phyloP scores from a whole-genome alignment of 2,888 invertebrate genomes.

The Carcina quercana region DNA sequence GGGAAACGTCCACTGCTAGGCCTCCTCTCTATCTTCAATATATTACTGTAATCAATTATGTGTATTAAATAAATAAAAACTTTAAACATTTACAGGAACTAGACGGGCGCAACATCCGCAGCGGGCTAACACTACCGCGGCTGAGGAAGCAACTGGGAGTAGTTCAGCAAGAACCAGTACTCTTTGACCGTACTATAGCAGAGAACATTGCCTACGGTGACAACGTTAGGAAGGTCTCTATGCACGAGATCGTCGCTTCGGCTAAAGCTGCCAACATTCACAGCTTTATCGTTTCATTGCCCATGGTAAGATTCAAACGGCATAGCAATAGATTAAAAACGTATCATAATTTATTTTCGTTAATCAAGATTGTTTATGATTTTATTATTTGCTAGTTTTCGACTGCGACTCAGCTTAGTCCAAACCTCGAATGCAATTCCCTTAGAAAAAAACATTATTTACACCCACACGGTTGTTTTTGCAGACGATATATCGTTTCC shows the following conservation, averaged over 20 bases:
- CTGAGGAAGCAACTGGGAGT: slow-evolving; percentile 85
- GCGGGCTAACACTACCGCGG: slow-evolving; percentile 76
- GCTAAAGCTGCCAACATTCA: slow-evolving; percentile 88
- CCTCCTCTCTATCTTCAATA: too few relatives aligned
- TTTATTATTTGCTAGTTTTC: too few relatives aligned
- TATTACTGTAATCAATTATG: too few relatives aligned
- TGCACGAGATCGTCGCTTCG: slow-evolving; percentile 83
- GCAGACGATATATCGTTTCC: too few relatives aligned
- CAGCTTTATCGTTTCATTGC: slow-evolving; percentile 81
- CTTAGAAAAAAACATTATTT: too few relatives aligned
- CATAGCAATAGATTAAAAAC: too few relatives aligned
- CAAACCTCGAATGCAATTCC: too few relatives aligned
- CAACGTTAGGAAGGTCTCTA: slow-evolving; percentile 78
- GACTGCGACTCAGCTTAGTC: too few relatives aligned
- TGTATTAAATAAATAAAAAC: background rate
- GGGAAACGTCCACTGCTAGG: too few relatives aligned
- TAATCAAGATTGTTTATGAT: too few relatives aligned
- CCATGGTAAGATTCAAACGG: slow-evolving; percentile 73
- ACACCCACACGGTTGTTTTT: too few relatives aligned
- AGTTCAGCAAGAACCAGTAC: slow-evolving; percentile 89
- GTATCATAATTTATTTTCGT: too few relatives aligned
- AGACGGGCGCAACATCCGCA: slow-evolving; percentile 73
- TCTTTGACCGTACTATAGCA: slow-evolving; percentile 86
- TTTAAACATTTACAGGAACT: slow-evolving; percentile 41
- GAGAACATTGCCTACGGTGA: slow-evolving; percentile 93